A percentile compares a stretch with the other conserved stretches of the same genome.
Evolutionary conservation across 1,140 invertebrate genomes (phyloP).

Genomic region (Cherax destructor): DNA sequence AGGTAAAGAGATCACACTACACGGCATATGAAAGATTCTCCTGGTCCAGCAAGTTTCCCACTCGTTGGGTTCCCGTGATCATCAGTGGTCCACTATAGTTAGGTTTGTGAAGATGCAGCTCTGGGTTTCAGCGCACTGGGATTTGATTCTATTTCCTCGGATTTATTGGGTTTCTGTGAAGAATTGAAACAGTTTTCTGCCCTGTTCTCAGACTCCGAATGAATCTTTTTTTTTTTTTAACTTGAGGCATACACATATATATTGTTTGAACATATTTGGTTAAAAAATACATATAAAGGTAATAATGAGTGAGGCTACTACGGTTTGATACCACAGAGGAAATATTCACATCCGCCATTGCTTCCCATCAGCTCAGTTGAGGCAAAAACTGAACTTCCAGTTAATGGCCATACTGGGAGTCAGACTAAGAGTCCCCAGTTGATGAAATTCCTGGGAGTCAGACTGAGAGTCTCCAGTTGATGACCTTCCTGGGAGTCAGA

Average conservation of each 20-base stretch:
- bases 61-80: neutral
- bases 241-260: neutral
- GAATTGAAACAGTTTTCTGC: neutral
- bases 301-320: neutral
- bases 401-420: neutral
- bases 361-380: neutral
- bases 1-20: neutral
- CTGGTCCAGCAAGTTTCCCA: neutral
- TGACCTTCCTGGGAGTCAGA: constrained; percentile 28
- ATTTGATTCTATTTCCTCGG: neutral
- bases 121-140: neutral
- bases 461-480: neutral
- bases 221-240: neutral
- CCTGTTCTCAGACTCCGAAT: neutral
- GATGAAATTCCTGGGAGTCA: constrained; percentile 9
- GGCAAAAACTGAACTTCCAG: neutral
- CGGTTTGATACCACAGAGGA: constrained; percentile 1
- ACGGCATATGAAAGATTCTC: neutral
- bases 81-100: neutral
- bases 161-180: neutral
- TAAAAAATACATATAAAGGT: neutral
- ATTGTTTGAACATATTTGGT: neutral
- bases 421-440: neutral
- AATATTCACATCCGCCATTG: neutral
- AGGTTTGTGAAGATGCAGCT: neutral